Conservation (phyloP, 2,797 vertebrate species). For the Catamblyrhynchus diadema region DNA sequence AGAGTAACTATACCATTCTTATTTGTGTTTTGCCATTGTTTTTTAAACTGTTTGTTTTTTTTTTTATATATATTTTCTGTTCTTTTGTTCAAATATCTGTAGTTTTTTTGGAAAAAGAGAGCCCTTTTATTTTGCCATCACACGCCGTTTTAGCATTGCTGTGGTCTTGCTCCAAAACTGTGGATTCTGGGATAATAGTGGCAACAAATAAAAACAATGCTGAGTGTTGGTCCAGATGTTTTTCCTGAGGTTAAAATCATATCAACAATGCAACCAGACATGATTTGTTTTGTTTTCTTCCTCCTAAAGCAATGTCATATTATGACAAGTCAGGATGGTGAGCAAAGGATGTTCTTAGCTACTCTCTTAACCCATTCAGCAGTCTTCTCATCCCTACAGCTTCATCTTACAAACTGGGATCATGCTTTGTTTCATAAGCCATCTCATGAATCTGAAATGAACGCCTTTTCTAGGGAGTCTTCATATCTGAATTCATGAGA, state of each 20-base stretch:
- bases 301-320: background rate
- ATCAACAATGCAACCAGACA: background rate
- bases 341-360: background rate
- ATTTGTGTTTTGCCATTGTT: background rate
- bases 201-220: background rate
- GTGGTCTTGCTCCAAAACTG: background rate
- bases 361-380: background rate
- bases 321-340: background rate
- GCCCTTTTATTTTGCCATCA: background rate
- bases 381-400: background rate
- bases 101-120: background rate
- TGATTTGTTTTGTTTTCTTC: conserved; percentile 27
- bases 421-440: background rate
- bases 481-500: background rate
- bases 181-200: background rate
- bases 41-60: background rate
- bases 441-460: background rate
- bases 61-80: background rate
- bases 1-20: background rate
- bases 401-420: background rate
- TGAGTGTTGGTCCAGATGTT: conserved; percentile 34
- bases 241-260: conserved; percentile 37
- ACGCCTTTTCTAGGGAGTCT: background rate
- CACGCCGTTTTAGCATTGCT: background rate
- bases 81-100: background rate